A percentile compares a stretch with the other conserved stretches of the same genome.
Evolutionary conservation across 2,888 invertebrate species (phyloP).

Genomic region (Aphodius sticticus): DNA sequence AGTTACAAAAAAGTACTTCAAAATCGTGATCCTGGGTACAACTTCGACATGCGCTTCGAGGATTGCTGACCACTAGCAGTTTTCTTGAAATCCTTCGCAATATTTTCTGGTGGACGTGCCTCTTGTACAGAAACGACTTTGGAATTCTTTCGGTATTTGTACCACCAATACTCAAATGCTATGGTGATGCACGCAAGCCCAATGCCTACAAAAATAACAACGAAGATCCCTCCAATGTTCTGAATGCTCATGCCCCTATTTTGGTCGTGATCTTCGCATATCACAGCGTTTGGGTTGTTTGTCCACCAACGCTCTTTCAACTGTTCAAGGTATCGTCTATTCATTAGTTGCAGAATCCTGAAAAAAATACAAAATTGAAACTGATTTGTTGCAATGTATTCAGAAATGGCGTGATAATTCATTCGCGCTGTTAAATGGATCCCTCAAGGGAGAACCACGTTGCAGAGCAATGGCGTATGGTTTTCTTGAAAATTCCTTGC

Average conservation of each 20-base stretch:
- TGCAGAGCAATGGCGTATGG: slow-evolving; percentile 98
- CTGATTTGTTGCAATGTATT: neutral
- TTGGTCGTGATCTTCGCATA: slow-evolving; percentile 88
- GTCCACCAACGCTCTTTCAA: slow-evolving; percentile 98
- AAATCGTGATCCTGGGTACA: no score
- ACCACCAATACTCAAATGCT: slow-evolving; percentile 95
- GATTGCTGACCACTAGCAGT: neutral
- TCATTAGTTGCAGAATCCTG: slow-evolving; percentile 92
- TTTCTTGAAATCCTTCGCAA: neutral
- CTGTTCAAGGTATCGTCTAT: slow-evolving; percentile 90
- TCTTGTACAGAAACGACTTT: slow-evolving; percentile 70
- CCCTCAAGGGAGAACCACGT: slow-evolving; percentile 92
- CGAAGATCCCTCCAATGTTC: slow-evolving; percentile 98
- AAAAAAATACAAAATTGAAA: slow-evolving; percentile 45
- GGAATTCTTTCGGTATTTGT: slow-evolving; percentile 74
- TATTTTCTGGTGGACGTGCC: slow-evolving; percentile 54
- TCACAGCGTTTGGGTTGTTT: slow-evolving; percentile 78
- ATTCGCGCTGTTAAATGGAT: slow-evolving; percentile 95
- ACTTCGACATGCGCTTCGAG: no score
- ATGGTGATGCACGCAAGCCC: slow-evolving; percentile 90
- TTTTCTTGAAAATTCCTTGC: slow-evolving; percentile 96
- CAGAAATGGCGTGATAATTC: slow-evolving; percentile 49
- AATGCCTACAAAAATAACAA: slow-evolving; percentile 96
- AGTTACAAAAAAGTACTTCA: slow-evolving; percentile 53
- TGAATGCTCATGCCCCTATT: slow-evolving; percentile 97